A percentile compares a stretch with the other conserved stretches of the same genome.
Evolutionary conservation across 1,140 invertebrate species (phyloP).

Genomic region (Drosophila lowei): DNA sequence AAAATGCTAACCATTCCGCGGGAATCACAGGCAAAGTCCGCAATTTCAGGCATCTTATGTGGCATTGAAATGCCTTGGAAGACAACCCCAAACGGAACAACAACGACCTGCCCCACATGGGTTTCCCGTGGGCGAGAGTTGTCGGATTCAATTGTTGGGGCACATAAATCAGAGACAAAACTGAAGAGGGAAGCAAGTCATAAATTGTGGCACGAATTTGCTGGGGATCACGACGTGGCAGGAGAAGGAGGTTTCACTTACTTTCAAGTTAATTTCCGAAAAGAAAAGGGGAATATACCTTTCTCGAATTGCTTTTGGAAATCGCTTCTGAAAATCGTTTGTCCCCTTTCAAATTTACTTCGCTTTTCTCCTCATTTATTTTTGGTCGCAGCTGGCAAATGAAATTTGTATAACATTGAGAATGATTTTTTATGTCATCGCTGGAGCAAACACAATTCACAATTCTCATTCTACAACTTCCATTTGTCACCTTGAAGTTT

Average conservation of each 20-base stretch:
- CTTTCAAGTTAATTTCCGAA: constrained; percentile 18
- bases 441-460: not conserved
- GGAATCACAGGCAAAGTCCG: constrained; percentile 21
- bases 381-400: not conserved
- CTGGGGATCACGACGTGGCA: not conserved
- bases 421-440: constrained; percentile 23
- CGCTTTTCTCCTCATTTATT: not conserved
- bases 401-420: constrained; percentile 6
- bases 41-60: constrained; percentile 16
- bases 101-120: constrained; percentile 29
- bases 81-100: not conserved
- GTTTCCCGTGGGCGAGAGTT: constrained; percentile 21
- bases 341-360: no score
- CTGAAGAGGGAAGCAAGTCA: constrained; percentile 14
- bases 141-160: constrained; percentile 35
- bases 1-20: constrained; percentile 22
- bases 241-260: not conserved
- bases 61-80: constrained; percentile 2
- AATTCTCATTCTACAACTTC: constrained; percentile 3
- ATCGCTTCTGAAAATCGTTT: no score
- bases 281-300: not conserved
- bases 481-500: constrained; percentile 28
- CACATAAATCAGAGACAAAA: constrained; percentile 26
- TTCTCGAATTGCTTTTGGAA: not conserved
- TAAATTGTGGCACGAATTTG: constrained; percentile 34